A percentile compares a stretch with the other conserved stretches of the same genome.
These are phyloP conservation scores for Poeciliopsis retropinna DNA, from an alignment of 2,113 vertebrate genomes.

Conservation along the genomic window DNA sequence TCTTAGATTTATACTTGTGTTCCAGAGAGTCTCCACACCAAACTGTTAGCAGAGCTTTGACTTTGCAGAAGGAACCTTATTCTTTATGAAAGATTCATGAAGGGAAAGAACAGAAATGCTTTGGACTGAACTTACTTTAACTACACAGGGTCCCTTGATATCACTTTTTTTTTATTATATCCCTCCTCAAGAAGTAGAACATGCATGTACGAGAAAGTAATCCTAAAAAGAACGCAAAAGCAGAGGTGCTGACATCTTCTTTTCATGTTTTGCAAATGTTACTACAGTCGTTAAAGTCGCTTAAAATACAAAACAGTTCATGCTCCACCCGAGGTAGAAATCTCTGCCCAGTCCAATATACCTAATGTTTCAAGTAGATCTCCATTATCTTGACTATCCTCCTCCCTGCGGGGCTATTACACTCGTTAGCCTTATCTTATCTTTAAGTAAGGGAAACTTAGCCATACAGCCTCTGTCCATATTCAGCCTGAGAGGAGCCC, in stretches of 20 bases:
- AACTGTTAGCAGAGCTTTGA: constrained; percentile 46
- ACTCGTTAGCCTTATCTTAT: constrained; percentile 77
- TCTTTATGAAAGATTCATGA: constrained; percentile 65
- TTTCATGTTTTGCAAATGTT: neutral
- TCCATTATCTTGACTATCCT: constrained; percentile 70
- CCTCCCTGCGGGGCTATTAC: constrained; percentile 71
- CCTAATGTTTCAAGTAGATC: constrained; percentile 62
- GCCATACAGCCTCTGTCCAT: constrained; percentile 53
- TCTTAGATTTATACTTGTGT: constrained; percentile 31
- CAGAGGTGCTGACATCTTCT: constrained; percentile 6
- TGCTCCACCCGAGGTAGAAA: constrained; percentile 27
- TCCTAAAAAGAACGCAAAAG: constrained; percentile 13
- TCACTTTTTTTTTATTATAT: constrained; percentile 19
- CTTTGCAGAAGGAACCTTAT: constrained; percentile 55
- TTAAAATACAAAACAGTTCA: constrained; percentile 41
- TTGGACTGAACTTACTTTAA: constrained; percentile 14
- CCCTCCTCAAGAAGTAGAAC: neutral
- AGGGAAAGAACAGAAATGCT: constrained; percentile 45
- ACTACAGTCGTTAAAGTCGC: constrained; percentile 18
- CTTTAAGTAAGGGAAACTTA: constrained; percentile 74
- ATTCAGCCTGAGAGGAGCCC: constrained; percentile 58
- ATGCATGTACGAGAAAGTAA: neutral
- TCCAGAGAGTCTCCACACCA: constrained; percentile 26
- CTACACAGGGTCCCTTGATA: constrained; percentile 12
- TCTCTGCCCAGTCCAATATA: constrained; percentile 46